Evolutionary conservation across 2,797 vertebrate species (phyloP).

Genomic region (Myioborus melanocephalus): DNA sequence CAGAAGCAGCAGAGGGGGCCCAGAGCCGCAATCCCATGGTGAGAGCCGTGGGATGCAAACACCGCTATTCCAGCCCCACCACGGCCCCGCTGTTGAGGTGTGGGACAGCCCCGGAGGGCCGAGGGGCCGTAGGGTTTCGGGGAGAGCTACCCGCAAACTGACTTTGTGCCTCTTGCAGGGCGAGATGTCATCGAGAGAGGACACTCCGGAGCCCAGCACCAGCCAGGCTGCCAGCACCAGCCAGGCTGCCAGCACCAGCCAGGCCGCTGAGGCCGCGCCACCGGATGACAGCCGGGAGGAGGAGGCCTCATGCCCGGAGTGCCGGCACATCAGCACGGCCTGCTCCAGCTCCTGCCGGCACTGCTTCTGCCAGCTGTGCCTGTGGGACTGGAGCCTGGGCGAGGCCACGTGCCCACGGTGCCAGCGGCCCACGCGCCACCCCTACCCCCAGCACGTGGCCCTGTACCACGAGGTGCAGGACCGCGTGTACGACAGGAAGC

Average conservation of each 20-base stretch:
- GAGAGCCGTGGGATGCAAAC: neutral
- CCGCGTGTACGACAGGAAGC: neutral
- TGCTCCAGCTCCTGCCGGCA: neutral
- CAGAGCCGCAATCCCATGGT: rapidly evolving
- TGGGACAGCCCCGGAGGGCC: rapidly evolving
- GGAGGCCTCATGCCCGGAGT: rapidly evolving
- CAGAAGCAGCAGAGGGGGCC: neutral
- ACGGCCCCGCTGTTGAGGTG: rapidly evolving
- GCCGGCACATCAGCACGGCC: rapidly evolving
- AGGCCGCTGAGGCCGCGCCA: rapidly evolving
- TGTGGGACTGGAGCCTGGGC: neutral
- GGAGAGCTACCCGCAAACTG: neutral
- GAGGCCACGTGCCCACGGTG: rapidly evolving
- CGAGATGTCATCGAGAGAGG: neutral
- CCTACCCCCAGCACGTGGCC: neutral
- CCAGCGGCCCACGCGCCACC: neutral
- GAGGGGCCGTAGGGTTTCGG: rapidly evolving
- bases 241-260: neutral
- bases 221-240: neutral
- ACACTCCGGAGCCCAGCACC: neutral
- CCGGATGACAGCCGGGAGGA: rapidly evolving
- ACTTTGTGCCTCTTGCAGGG: neutral
- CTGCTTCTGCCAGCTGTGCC: neutral
- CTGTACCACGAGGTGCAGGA: constrained; percentile 4
- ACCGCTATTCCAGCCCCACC: neutral